Conservation (phyloP, 2,113 vertebrate genomes). For the Noturus placidus region DNA sequence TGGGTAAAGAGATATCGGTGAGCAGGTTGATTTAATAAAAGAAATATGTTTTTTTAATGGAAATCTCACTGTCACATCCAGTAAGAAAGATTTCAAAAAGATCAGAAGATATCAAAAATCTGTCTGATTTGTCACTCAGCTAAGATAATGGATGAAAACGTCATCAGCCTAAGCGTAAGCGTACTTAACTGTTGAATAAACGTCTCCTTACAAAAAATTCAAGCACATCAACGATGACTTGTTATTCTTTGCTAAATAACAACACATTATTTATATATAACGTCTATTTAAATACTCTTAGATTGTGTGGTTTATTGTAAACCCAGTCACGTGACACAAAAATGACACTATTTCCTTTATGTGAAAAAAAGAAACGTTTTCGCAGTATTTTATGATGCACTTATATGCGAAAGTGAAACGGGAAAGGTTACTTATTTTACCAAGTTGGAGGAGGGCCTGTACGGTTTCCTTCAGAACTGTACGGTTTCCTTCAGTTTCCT, state of each 20-base stretch:
- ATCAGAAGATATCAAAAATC: background rate
- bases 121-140: too few relatives aligned
- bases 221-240: too few relatives aligned
- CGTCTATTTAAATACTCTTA: too few relatives aligned
- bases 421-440: background rate
- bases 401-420: background rate
- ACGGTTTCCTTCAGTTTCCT: background rate
- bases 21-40: conserved; percentile 65
- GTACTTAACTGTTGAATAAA: too few relatives aligned
- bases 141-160: background rate
- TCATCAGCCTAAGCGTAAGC: background rate
- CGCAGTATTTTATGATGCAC: background rate
- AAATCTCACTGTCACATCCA: background rate
- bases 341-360: background rate
- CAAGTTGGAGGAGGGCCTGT: too few relatives aligned
- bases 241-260: too few relatives aligned
- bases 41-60: background rate
- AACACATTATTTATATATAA: too few relatives aligned
- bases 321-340: background rate
- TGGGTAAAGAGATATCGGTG: conserved; percentile 98
- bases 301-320: too few relatives aligned
- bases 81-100: background rate
- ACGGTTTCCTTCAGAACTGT: background rate
- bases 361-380: background rate
- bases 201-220: too few relatives aligned